Conservation (phyloP, 2,797 vertebrate species). For the Furcifer pardalis region DNA sequence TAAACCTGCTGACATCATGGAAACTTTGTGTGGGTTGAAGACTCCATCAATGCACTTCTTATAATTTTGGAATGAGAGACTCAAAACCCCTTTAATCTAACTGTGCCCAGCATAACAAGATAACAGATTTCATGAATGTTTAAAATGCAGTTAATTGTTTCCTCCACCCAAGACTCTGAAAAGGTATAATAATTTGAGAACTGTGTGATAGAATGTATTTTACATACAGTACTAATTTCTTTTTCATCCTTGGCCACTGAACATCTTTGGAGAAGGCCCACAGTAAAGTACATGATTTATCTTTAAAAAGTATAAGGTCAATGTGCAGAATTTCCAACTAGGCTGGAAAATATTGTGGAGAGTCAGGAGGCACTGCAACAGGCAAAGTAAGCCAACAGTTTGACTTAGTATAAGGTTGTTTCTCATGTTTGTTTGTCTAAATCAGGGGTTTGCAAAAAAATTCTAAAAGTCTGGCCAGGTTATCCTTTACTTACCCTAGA, state of each 20-base stretch:
- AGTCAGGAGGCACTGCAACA: not conserved
- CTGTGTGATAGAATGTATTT: not conserved
- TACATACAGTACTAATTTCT: not conserved
- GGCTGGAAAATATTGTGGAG: not conserved
- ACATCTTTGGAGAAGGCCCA: not conserved
- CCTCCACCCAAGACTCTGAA: slow-evolving; percentile 1
- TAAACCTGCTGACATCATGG: slow-evolving; percentile 29
- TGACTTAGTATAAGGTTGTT: not conserved
- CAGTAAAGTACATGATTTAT: not conserved
- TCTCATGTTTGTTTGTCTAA: not conserved
- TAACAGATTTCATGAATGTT: slow-evolving; percentile 31
- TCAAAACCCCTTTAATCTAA: slow-evolving; percentile 14
- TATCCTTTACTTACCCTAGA: too few species aligned
- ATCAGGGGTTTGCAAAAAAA: too few species aligned
- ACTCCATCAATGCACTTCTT: slow-evolving; percentile 24
- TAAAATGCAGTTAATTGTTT: slow-evolving; percentile 21
- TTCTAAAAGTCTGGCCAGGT: too few species aligned
- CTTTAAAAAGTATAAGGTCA: not conserved
- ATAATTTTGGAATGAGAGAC: slow-evolving; percentile 27
- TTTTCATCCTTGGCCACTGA: not conserved
- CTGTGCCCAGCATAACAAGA: slow-evolving; percentile 8
- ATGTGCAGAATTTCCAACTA: not conserved
- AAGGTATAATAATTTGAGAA: not conserved
- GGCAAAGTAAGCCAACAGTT: not conserved
- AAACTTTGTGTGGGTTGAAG: slow-evolving; percentile 37